Base-by-base conservation (phyloP, 1,140 invertebrate species). In the Nasonia longicornis region DNA sequence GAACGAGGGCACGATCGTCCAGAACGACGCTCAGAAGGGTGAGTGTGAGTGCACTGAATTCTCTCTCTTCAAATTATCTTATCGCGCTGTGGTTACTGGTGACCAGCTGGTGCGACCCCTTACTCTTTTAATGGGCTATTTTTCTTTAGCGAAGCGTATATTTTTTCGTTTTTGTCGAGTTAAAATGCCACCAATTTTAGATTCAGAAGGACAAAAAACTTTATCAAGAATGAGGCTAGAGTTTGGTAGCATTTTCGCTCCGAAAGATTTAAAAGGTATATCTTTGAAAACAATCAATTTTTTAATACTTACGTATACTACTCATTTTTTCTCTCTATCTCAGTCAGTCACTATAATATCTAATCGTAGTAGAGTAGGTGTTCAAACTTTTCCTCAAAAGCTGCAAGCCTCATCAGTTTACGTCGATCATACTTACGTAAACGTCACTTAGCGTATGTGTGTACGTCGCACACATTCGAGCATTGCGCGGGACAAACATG, bases 1-100 rank as follows among this genome's bases (percentile, higher is more conserved):
- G 83, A 94, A 95, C 85, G 94, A 95, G 86, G 90, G 90, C 29
- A 86, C 88, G 42, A 87, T 86, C 26, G 85, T 89, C 14, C 89
- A 90, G 77, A 85, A 80, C 77, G 90, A 91, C 42, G 85, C 87
- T 26, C 89, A 90, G 86, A 91, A 91, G 87, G 88, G 89, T 89
- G 72, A 85, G 78, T 48, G 7, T 16, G 26, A 11, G 26, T 10
- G 14, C 2, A 7, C 26, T 4, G 14, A 42, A 31, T 77, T 76
- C 45, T 76, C 31, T 58, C 16, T 58, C 16, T 58, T 16, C 1
- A 8, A 52, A 16, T 16, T 58, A 48, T 58, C 16, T 58, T 58
- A 11, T 42, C 38, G 38, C 38, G 38, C 38, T 8, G 8, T 42
- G 38, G 38, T 42, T 42, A 8, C 10, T 42, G 38, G 12, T 52